Conservation (phyloP, 2,797 vertebrate species). For the Botia kubotai region DNA sequence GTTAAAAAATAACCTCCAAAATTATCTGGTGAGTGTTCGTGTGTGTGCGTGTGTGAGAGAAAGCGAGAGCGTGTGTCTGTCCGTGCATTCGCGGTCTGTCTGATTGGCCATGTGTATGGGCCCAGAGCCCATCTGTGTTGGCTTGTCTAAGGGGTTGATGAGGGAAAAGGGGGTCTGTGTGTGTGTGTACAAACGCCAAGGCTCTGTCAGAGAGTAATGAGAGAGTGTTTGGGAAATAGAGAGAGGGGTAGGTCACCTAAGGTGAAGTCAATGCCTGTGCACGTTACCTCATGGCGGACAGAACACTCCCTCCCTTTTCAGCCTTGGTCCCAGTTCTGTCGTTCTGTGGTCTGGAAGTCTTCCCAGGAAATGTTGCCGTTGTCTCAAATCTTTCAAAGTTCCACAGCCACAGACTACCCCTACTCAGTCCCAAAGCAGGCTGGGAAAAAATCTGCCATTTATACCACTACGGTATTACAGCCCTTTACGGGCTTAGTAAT, state of each 20-base stretch:
- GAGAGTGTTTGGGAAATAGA: slow-evolving; percentile 58
- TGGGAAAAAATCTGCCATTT: slow-evolving; percentile 64
- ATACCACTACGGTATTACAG: slow-evolving; percentile 62
- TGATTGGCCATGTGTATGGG: slow-evolving; percentile 59
- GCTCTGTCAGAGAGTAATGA: slow-evolving; percentile 64
- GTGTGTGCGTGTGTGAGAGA: slow-evolving; percentile 24
- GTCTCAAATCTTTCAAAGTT: slow-evolving; percentile 57
- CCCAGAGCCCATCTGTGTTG: slow-evolving; percentile 62
- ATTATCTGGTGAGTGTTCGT: slow-evolving; percentile 48
- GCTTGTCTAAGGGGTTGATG: slow-evolving; percentile 60
- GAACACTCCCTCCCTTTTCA: slow-evolving; percentile 51
- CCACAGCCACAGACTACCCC: slow-evolving; percentile 49
- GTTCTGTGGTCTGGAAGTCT: slow-evolving; percentile 53
- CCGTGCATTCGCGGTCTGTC: slow-evolving; percentile 49
- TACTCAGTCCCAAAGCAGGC: slow-evolving; percentile 60
- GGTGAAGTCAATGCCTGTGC: slow-evolving; percentile 61
- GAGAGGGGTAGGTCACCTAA: slow-evolving; percentile 57
- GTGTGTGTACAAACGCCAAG: slow-evolving; percentile 56
- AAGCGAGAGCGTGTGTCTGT: slow-evolving; percentile 40
- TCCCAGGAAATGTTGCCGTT: slow-evolving; percentile 61
- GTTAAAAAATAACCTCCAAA: slow-evolving; percentile 52
- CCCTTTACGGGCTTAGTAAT: slow-evolving; percentile 52
- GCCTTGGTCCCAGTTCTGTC: slow-evolving; percentile 48
- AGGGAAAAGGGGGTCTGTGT: slow-evolving; percentile 59
- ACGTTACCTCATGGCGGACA: slow-evolving; percentile 56